A percentile compares a stretch with the other conserved stretches of the same genome.
Conservation (phyloP, 2,888 invertebrate genomes). For the Drosophila cracens region DNA sequence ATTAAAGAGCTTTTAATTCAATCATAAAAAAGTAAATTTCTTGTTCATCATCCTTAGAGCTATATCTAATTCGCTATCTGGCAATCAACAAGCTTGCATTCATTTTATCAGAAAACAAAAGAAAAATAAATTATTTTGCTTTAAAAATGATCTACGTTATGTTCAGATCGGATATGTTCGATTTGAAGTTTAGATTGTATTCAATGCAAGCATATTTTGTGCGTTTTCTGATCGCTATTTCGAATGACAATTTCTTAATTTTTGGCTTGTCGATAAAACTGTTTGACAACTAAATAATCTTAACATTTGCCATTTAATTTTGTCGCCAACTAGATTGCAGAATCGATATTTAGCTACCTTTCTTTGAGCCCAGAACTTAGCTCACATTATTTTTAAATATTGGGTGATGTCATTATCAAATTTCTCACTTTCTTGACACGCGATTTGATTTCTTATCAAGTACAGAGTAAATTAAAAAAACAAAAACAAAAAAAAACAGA, state of each 20-base stretch:
- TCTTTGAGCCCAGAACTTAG: not conserved
- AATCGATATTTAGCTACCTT: not conserved
- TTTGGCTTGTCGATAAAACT: not conserved
- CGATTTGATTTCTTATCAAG: not conserved
- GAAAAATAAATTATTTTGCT: not conserved
- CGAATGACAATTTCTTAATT: not conserved
- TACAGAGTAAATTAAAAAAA: not conserved
- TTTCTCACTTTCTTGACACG: conserved; percentile 11
- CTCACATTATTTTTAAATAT: not conserved
- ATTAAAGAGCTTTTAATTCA: not conserved
- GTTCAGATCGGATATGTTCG: not conserved
- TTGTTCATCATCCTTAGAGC: not conserved
- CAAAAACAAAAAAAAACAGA: not conserved
- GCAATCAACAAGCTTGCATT: not conserved
- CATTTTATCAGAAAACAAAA: not conserved
- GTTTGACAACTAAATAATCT: not conserved
- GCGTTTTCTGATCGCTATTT: not conserved
- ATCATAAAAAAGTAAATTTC: not conserved
- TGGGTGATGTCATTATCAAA: not conserved
- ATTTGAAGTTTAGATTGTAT: not conserved
- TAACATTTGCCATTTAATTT: not conserved
- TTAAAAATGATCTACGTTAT: not conserved
- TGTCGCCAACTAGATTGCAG: not conserved
- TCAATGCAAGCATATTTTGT: not conserved
- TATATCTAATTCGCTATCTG: not conserved